A percentile compares a stretch with the other conserved stretches of the same genome.
Evolutionary conservation across 2,113 vertebrate genomes (phyloP).

Genomic region (Sakesphorus luctuosus): DNA sequence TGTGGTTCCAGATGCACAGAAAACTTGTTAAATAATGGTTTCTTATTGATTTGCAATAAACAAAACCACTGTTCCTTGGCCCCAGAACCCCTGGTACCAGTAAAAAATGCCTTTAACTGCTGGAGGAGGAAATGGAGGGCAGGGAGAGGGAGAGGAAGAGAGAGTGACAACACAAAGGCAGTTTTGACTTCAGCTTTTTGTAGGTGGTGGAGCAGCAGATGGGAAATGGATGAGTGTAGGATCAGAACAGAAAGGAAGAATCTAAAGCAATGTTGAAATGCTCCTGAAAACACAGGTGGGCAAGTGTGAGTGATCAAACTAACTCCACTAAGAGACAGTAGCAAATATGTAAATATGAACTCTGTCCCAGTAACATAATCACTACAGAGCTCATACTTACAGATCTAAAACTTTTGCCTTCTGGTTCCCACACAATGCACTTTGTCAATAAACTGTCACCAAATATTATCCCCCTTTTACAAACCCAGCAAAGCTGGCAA

Average conservation of each 20-base stretch:
- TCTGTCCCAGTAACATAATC: background rate
- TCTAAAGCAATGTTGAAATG: background rate
- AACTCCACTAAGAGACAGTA: background rate
- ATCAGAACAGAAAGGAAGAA: background rate
- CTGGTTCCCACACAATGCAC: background rate
- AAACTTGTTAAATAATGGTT: background rate
- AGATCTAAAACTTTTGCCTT: background rate
- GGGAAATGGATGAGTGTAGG: background rate
- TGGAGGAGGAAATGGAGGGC: fast-evolving
- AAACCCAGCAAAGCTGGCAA: background rate
- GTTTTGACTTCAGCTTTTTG: background rate
- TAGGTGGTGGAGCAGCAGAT: background rate
- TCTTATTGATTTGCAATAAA: background rate
- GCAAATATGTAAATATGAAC: background rate
- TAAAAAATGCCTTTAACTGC: background rate
- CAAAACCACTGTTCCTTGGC: background rate
- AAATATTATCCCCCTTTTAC: background rate
- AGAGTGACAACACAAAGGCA: background rate
- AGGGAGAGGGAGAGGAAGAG: background rate
- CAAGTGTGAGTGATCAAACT: background rate
- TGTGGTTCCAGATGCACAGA: background rate
- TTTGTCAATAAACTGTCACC: background rate
- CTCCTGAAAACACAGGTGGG: background rate
- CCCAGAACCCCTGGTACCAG: background rate
- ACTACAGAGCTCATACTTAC: background rate